phyloP scores from a whole-genome alignment of 1,140 invertebrate species.

The Apocrypta bakeri region DNA sequence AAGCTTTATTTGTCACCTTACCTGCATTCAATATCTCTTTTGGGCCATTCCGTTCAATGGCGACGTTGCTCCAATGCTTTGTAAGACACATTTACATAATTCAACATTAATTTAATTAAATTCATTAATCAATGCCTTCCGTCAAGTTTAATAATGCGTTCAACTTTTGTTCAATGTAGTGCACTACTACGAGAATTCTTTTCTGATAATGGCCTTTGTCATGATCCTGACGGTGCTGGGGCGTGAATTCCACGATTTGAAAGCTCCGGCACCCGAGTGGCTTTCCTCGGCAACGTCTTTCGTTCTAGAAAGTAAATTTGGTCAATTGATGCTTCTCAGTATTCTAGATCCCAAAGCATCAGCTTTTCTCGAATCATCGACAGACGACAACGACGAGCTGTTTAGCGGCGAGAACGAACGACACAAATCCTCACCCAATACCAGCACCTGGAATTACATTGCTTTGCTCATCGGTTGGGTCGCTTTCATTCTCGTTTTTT shows the following conservation, averaged over 20 bases:
- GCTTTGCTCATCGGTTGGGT: slow-evolving; percentile 61
- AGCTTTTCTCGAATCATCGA: slow-evolving; percentile 56
- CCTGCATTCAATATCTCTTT: slow-evolving; percentile 70
- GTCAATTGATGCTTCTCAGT: slow-evolving; percentile 62
- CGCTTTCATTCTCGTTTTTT: slow-evolving; percentile 53
- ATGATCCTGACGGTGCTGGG: slow-evolving; percentile 71
- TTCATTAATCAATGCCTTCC: too few relatives aligned
- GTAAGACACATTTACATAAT: slow-evolving; percentile 55
- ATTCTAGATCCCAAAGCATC: slow-evolving; percentile 64
- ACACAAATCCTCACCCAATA: slow-evolving; percentile 39
- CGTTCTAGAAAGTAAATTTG: slow-evolving; percentile 55
- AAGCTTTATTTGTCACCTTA: slow-evolving; percentile 72
- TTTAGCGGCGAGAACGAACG: neutral
- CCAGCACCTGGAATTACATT: slow-evolving; percentile 56
- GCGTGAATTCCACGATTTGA: slow-evolving; percentile 54
- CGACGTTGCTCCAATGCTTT: slow-evolving; percentile 59
- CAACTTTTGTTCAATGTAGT: slow-evolving; percentile 62
- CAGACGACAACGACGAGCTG: slow-evolving; percentile 62
- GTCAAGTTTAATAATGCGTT: too few relatives aligned
- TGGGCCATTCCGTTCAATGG: slow-evolving; percentile 72
- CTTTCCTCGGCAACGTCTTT: slow-evolving; percentile 46
- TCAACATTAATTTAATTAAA: too few relatives aligned
- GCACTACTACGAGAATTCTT: slow-evolving; percentile 54
- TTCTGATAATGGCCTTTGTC: slow-evolving; percentile 63
- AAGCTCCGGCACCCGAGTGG: slow-evolving; percentile 55